A percentile compares a stretch with the other conserved stretches of the same genome.
Evolutionary conservation across 2,888 invertebrate species (phyloP).

Genomic region (Oscheius myriophilus): DNA sequence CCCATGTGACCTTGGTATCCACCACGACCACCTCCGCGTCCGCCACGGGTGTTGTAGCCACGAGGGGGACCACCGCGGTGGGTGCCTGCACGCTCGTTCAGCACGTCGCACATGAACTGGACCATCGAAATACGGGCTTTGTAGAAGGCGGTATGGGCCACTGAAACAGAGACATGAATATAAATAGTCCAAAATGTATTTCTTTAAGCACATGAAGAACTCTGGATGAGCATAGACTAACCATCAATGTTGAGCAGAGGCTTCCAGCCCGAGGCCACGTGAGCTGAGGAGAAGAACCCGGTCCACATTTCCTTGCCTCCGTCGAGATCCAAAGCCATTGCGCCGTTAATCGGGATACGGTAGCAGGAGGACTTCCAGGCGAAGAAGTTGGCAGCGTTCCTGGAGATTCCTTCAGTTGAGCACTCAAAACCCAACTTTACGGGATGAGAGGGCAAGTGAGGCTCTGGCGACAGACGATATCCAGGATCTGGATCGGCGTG

Average conservation of each 20-base stretch:
- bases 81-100: conserved; percentile 47
- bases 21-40: conserved; percentile 15
- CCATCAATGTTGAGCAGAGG: conserved; percentile 65
- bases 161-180: conserved; percentile 27
- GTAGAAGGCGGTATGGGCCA: conserved; percentile 65
- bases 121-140: conserved; percentile 60
- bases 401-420: conserved; percentile 15
- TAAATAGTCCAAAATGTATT: neutral
- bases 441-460: conserved; percentile 64
- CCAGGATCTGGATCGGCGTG: conserved; percentile 71
- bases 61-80: conserved; percentile 17
- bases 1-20: conserved; percentile 28
- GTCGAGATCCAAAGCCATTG: conserved; percentile 59
- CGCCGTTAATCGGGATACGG: conserved; percentile 50
- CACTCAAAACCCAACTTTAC: conserved; percentile 24
- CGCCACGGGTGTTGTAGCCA: conserved; percentile 4
- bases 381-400: conserved; percentile 61
- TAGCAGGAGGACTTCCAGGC: conserved; percentile 58
- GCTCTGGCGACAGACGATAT: conserved; percentile 65
- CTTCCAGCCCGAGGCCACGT: conserved; percentile 56
- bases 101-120: conserved; percentile 66
- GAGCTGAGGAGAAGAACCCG: conserved; percentile 67
- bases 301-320: conserved; percentile 69
- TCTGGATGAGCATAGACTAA: conserved; percentile 3
- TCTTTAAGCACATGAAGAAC: neutral